Percentiles rank a stretch among this genome's conserved stretches.
Conservation (phyloP, 2,797 vertebrate genomes). For the Anniella stebbinsi region DNA sequence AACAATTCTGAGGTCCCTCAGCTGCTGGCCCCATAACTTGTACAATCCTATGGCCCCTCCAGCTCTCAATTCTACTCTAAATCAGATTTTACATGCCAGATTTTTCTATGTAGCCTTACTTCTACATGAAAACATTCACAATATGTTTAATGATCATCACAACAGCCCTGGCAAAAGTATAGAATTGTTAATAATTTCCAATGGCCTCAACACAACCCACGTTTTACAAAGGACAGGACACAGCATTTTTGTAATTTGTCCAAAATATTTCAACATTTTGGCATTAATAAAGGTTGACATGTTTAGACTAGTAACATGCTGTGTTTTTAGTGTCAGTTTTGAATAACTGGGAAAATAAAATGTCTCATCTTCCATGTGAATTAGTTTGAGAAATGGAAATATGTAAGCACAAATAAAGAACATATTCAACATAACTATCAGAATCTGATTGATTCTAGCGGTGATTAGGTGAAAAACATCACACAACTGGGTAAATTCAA, state of each 20-base stretch:
- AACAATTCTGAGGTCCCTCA: too few relatives aligned
- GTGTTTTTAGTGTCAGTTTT: not conserved
- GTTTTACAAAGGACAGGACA: not conserved
- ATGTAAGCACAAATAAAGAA: not conserved
- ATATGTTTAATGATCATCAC: not conserved
- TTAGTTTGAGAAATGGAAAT: not conserved
- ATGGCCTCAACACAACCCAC: not conserved
- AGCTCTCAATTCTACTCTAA: not conserved
- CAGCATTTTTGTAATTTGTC: not conserved
- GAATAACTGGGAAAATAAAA: not conserved
- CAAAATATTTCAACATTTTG: not conserved
- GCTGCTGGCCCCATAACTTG: too few relatives aligned
- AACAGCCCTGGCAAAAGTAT: not conserved
- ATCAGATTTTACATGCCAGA: fast-evolving
- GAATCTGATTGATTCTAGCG: not conserved
- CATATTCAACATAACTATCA: not conserved
- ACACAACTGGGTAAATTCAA: not conserved
- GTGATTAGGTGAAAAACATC: not conserved
- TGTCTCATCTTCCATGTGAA: not conserved
- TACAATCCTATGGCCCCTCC: too few relatives aligned
- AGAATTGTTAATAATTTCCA: not conserved
- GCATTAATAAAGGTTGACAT: not conserved
- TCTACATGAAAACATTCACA: not conserved
- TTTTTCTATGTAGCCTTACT: not conserved
- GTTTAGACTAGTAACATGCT: not conserved